Base-by-base conservation (phyloP, 2,797 vertebrate genomes). In the Danio kyathit region DNA sequence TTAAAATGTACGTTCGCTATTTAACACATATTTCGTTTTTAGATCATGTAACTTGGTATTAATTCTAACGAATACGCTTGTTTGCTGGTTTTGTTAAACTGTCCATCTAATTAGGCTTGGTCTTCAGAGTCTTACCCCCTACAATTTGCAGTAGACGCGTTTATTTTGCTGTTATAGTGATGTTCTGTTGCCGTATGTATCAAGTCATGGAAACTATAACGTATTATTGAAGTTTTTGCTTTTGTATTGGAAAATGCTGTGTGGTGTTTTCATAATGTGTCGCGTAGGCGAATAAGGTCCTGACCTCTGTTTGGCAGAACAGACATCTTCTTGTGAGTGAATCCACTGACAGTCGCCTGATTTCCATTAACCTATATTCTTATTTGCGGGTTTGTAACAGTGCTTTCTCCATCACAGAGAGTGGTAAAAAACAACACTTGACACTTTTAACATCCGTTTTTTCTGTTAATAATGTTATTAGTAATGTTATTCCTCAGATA, bases 261-360 rank as follows among this genome's bases (percentile, higher is more conserved):
- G 6, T 11, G 48, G 57, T 43, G 7, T 41, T 46, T 59, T 49
- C n/a, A 40, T 51, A 43, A 14, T 56, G 38, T 51, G 17, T 10
- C 29, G 52, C 76, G 71, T 74, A 48, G 5, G 52, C 38, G 13
- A 10, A 12, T 12, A 3, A 29, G 17, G 61, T 63, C 16, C 40
- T 52, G 49, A 71, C 66, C 38, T 70, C 59, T 60, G 21, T 19
- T n/a, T 57, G 64, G 65, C 10, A 41, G 59, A 76, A 63, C 54
- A 80, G 41, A 46, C 72, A 46, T 51, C 38, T 46, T 73, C 12
- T 76, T 78, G 46, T 77, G 38, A 79, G 65, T 44, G 78, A 71
- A 70, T 41, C 44, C 0, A 14, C 51, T 17, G 38, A 38, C 40
- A 1, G 60, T 59, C 59, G n/a, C 66, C 75, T 76, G 48, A 71